phyloP scores from a whole-genome alignment of 2,888 invertebrate species.

The Idaea dimidiata region DNA sequence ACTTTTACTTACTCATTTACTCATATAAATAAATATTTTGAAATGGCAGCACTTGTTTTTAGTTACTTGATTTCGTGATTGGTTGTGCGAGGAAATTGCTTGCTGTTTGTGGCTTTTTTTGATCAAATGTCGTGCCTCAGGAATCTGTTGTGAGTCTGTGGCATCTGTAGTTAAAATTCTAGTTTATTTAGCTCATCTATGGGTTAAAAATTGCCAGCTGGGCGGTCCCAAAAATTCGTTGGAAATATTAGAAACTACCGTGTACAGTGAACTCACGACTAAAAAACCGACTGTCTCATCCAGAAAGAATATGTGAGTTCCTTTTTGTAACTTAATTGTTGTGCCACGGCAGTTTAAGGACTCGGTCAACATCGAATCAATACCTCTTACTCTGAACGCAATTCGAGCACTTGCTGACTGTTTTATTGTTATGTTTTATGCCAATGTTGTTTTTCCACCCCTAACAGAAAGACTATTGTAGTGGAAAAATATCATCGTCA shows the following conservation, averaged over 20 bases:
- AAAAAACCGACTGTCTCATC: neutral
- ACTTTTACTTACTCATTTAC: too few relatives aligned
- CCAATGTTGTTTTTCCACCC: neutral
- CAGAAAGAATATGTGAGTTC: neutral
- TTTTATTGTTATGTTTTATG: neutral
- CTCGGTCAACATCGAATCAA: neutral
- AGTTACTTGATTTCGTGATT: too few relatives aligned
- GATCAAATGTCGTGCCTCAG: too few relatives aligned
- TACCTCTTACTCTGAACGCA: conserved; percentile 11
- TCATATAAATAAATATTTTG: too few relatives aligned
- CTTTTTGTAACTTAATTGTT: neutral
- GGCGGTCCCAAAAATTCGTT: conserved; percentile 60
- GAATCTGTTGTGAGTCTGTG: conserved; percentile 10
- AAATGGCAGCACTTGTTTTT: too few relatives aligned
- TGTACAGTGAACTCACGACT: neutral
- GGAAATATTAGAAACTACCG: neutral
- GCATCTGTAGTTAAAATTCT: conserved; percentile 41
- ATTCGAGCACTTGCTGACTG: neutral
- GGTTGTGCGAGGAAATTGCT: too few relatives aligned
- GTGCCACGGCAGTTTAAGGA: neutral
- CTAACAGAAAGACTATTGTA: neutral
- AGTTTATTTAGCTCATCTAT: too few relatives aligned
- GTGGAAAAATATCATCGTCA: neutral
- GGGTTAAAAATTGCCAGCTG: conserved; percentile 67
- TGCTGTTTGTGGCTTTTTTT: too few relatives aligned